Conservation (phyloP, 2,113 vertebrate genomes). For the Cardinalis cardinalis region DNA sequence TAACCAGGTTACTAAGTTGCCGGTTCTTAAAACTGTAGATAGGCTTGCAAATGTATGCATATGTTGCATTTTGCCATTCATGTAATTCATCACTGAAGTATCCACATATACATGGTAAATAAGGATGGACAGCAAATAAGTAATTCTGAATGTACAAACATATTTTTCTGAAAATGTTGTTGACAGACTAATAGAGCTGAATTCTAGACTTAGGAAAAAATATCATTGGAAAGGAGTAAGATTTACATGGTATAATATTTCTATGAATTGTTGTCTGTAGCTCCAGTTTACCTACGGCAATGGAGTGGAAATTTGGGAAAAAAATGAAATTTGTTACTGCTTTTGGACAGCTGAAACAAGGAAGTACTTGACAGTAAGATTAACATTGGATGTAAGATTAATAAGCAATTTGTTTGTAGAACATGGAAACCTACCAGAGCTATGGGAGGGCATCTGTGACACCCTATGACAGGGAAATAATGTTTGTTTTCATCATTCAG, state of each 20-base stretch:
- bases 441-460: not conserved
- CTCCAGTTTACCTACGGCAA: not conserved
- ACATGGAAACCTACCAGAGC: not conserved
- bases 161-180: not conserved
- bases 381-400: not conserved
- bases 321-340: not conserved
- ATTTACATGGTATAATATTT: not conserved
- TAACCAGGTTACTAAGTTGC: not conserved
- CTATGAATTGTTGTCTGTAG: not conserved
- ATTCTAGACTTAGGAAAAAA: not conserved
- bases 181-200: not conserved
- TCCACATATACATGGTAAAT: not conserved
- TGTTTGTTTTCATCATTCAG: not conserved
- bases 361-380: not conserved
- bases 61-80: not conserved
- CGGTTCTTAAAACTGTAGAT: not conserved
- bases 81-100: not conserved
- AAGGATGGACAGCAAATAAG: not conserved
- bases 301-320: not conserved
- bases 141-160: not conserved
- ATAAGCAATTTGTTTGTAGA: not conserved
- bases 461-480: rapidly evolving
- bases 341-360: not conserved
- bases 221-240: not conserved
- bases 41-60: not conserved